Conservation (phyloP, 2,888 invertebrate species). For the Noctua janthe region DNA sequence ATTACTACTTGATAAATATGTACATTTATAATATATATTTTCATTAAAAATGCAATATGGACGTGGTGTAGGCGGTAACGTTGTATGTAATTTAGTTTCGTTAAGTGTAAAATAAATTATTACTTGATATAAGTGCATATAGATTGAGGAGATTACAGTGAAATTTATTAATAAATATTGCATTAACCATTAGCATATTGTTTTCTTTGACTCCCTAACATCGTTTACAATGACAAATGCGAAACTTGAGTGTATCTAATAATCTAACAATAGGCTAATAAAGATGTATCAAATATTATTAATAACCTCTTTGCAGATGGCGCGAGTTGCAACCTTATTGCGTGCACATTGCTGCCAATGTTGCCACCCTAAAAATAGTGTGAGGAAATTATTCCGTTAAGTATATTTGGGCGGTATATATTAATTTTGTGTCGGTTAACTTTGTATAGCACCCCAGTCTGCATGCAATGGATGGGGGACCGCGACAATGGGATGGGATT, state of each 20-base stretch:
- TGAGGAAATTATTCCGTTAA: conserved; percentile 81
- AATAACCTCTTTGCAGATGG: conserved; percentile 75
- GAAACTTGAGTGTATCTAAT: conserved; percentile 80
- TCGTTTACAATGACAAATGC: conserved; percentile 76
- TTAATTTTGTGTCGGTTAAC: conserved; percentile 86
- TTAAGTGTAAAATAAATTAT: conserved; percentile 90
- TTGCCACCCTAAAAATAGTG: conserved; percentile 72
- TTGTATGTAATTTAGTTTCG: conserved; percentile 82
- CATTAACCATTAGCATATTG: conserved; percentile 84
- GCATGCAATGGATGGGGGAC: conserved; percentile 73
- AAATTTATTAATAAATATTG: conserved; percentile 90
- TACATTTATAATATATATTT: conserved; percentile 82
- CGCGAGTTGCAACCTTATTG: conserved; percentile 71
- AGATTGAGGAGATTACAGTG: conserved; percentile 89
- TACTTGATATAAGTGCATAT: conserved; percentile 87
- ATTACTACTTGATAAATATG: conserved; percentile 68
- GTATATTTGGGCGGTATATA: conserved; percentile 86
- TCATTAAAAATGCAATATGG: conserved; percentile 87
- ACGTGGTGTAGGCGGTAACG: conserved; percentile 80
- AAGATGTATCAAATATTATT: conserved; percentile 79
- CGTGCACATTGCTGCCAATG: conserved; percentile 48
- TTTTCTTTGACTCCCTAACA: conserved; percentile 72
- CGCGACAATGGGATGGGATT: conserved; percentile 87
- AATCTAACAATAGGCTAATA: conserved; percentile 78
- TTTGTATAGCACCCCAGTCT: conserved; percentile 76